phyloP scores from a whole-genome alignment of 2,888 invertebrate species.

The Drosophila paucipuncta region DNA sequence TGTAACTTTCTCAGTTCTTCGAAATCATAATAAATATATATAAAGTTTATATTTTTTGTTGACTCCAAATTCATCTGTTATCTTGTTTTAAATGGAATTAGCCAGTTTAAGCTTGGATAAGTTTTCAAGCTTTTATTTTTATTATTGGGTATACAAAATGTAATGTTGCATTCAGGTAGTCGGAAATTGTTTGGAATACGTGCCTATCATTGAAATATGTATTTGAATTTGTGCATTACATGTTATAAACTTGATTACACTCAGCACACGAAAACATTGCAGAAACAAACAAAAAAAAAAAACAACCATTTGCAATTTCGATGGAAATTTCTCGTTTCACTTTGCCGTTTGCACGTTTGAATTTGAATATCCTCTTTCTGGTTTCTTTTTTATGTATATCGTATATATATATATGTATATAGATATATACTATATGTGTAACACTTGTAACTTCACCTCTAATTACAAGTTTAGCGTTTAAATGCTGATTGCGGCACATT shows the following conservation, averaged over 20 bases:
- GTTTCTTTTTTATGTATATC: neutral
- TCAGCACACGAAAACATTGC: neutral
- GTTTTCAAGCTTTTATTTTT: neutral
- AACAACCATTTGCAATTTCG: slow-evolving; percentile 16
- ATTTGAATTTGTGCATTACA: neutral
- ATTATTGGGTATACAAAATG: no score
- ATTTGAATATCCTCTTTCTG: slow-evolving; percentile 2
- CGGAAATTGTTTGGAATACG: slow-evolving; percentile 6
- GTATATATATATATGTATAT: no score
- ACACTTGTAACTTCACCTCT: slow-evolving; percentile 21
- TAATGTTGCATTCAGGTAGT: neutral
- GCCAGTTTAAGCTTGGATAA: neutral
- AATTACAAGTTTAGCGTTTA: slow-evolving; percentile 34
- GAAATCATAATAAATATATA: no score
- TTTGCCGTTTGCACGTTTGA: slow-evolving; percentile 1
- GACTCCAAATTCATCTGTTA: neutral
- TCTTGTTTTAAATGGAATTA: neutral
- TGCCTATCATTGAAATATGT: neutral
- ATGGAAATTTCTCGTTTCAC: slow-evolving; percentile 32
- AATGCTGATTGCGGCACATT: slow-evolving; percentile 67
- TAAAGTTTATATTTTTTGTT: no score
- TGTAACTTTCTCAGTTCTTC: no score
- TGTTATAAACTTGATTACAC: slow-evolving; percentile 13
- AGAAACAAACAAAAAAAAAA: neutral
- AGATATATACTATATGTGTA: neutral